Evolutionary conservation across 2,113 vertebrate genomes (phyloP), one percentile per base, ranked within the genome.

Genomic region (Phyllostomus discolor): DNA sequence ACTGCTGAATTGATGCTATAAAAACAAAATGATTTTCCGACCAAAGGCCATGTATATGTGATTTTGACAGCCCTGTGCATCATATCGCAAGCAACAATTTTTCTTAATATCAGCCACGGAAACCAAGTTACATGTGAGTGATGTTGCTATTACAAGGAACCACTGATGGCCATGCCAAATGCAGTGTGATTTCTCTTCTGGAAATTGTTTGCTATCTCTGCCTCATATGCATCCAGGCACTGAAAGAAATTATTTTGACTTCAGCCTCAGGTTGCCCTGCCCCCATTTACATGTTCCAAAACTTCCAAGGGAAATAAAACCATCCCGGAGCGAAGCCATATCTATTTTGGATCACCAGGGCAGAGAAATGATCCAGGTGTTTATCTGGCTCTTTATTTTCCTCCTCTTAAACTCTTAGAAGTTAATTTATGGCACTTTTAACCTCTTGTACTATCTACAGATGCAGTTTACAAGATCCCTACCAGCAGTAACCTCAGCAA

Each of bases 31-130:
- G 70, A 98, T 98, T 98, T 98, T 98, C 97, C 97, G 97, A 98
- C 98, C 98, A 98, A 98, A 98, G 98, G 98, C 98, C 96, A 98
- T 80, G 90, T 92, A 41, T 97, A 96, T 97, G 96, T 98, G 95
- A 98, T 97, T 96, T 98, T 98, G 98, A 98, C 98, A 98, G 98
- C 97, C 94, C 82, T 98, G 98, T 98, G 98, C 95, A 98, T 98
- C 98, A 98, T 96, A 98, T 35, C 33, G 90, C 85, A 98, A 97
- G 95, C 85, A 92, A 96, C 97, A 93, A 98, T 99, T 98, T 98
- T 99, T 98, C 98, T 98, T 98, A 98, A 98, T 98, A 98, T 98
- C 97, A 98, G 98, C 97, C 98, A 98, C 95, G 0, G 66, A 98
- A 98, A 99, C 98, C 96, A 98, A 99, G 98, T 98, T 98, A 98